Conservation (phyloP, 2,113 vertebrate species). For the Sminthopsis crassicaudata region DNA sequence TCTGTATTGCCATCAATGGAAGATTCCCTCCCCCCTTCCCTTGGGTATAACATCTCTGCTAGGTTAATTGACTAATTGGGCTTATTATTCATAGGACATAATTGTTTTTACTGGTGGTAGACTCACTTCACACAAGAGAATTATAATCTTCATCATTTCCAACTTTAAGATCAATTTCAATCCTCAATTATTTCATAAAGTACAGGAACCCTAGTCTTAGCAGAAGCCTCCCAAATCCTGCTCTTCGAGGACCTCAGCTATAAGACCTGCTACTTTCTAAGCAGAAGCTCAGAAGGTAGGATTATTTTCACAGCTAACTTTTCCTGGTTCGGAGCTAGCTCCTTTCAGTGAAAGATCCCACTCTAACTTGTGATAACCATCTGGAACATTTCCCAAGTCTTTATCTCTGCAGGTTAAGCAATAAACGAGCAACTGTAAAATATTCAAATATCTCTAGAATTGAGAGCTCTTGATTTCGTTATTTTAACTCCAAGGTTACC, state of each 20-base stretch:
- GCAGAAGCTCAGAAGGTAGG: neutral
- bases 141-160: neutral
- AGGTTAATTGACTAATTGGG: neutral
- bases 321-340: neutral
- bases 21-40: neutral
- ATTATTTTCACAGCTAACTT: neutral
- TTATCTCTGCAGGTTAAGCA: neutral
- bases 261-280: neutral
- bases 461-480: neutral
- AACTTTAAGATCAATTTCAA: neutral
- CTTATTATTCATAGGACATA: neutral
- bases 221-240: neutral
- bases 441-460: neutral
- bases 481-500: neutral
- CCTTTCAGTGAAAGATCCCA: neutral
- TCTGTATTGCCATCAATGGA: neutral
- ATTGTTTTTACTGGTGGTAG: neutral
- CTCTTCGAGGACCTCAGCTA: neutral
- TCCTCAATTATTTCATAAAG: neutral
- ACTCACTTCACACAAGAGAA: neutral
- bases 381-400: neutral
- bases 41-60: neutral
- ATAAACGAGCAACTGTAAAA: neutral
- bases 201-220: neutral
- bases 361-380: neutral